Evolutionary conservation across 1,140 invertebrate species (phyloP), one percentile per base, ranked within the genome.

Genomic region (Nixonia krombeini): DNA sequence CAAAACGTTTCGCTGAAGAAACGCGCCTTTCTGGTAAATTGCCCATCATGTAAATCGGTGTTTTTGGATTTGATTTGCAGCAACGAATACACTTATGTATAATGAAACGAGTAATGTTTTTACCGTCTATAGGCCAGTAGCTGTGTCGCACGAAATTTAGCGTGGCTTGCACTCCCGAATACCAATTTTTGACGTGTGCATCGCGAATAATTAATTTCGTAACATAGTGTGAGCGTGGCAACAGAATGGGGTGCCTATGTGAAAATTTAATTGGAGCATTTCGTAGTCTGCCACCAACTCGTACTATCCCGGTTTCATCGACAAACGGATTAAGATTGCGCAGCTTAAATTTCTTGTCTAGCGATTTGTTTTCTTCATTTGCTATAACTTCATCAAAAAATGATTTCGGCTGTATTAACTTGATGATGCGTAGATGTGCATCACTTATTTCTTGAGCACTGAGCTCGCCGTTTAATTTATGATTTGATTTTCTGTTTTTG

Each of bases 271-370:
- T 28, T 6, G 66, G 33, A 1, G 73, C 42, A 25, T 80, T 61
- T 16, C 49, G 17, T 9, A 85, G 50, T 15, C 82, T 26, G 6
- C 83, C 82, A 4, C 80, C 83, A n/a, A 85, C 84, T 41, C 78
- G 63, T 4, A 85, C 6, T 2, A 85, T 23, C n/a, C 72, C 73
- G 8, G 64, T 12, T 7, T 58, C 2, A 45, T 84, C 80, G 5
- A 85, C 2, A 51, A 83, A 83, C 0, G 79, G 79, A 33, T 52
- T 37, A 15, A 67, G 10, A n/a, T 15, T 12, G 2, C 6, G 12
- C 10, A 7, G 17, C 7, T 13, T 37, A 16, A 9, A 2, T 13
- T 13, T 31, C 28, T n/a, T 3, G 10, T 44, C 8, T 21, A 10
- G 23, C 23, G n/a, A 40, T 35, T 40, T 40, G 5, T 37, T 15